Percentiles rank a stretch among this genome's conserved stretches.
phyloP scores from a whole-genome alignment of 1,140 invertebrate species.

The Lordiphosa mommai region DNA sequence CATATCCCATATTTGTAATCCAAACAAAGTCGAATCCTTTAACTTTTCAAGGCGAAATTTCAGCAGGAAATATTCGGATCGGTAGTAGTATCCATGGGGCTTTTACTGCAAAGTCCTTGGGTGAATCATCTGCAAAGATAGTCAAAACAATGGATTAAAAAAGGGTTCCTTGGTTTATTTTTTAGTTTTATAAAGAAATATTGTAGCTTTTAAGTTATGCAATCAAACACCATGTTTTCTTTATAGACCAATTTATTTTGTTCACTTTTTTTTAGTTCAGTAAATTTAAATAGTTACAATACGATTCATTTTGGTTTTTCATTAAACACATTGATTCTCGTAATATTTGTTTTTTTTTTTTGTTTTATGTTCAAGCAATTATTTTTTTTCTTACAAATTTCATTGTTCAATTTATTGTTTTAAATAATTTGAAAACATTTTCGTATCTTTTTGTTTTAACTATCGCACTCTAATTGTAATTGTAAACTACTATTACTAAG shows the following conservation, averaged over 20 bases:
- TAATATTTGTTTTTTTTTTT: conserved; percentile 21
- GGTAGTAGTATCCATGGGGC: too few species aligned
- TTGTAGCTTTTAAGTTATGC: too few species aligned
- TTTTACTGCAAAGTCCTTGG: too few species aligned
- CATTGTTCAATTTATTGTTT: conserved; percentile 26
- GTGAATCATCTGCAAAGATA: too few species aligned
- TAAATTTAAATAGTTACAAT: conserved; percentile 56
- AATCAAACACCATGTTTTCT: too few species aligned
- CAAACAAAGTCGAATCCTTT: too few species aligned
- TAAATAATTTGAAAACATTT: conserved; percentile 67
- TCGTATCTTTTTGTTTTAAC: conserved; percentile 45
- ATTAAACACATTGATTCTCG: conserved; percentile 45
- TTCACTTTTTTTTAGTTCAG: conserved; percentile 40
- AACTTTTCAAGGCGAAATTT: too few species aligned
- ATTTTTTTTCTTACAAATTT: conserved; percentile 49
- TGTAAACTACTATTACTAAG: conserved; percentile 59
- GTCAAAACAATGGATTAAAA: too few species aligned
- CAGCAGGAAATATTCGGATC: too few species aligned
- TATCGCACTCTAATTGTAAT: conserved; percentile 60
- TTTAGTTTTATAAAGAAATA: too few species aligned
- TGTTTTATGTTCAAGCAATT: conserved; percentile 49
- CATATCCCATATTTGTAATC: too few species aligned
- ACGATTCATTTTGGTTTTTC: conserved; percentile 23
- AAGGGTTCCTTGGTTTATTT: too few species aligned
- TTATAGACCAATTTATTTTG: conserved; percentile 64